Conservation (phyloP, 2,113 vertebrate species). For the Oreocharis arfaki region DNA sequence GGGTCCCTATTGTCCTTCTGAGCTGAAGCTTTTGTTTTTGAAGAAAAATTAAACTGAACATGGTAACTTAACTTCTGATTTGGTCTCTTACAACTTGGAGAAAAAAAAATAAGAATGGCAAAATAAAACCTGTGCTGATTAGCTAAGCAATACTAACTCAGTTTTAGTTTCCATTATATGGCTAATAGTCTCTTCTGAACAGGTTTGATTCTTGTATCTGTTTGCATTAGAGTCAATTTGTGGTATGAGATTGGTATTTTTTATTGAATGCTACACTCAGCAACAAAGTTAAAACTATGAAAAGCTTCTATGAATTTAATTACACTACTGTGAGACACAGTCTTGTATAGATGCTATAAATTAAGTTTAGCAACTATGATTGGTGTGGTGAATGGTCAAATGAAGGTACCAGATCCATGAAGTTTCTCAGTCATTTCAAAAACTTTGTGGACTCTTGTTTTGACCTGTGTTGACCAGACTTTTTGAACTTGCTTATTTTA, state of each 20-base stretch:
- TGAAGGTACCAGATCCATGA: not conserved
- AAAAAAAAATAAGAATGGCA: not conserved
- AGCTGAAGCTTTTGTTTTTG: not conserved
- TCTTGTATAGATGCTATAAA: slow-evolving; percentile 19
- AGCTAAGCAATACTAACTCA: slow-evolving; percentile 45
- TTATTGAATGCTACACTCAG: slow-evolving; percentile 48
- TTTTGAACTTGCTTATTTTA: not conserved
- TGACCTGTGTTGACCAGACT: not conserved
- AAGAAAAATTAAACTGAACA: not conserved
- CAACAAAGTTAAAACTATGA: slow-evolving; percentile 46
- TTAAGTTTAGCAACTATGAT: slow-evolving; percentile 23
- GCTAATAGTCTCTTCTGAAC: slow-evolving; percentile 42
- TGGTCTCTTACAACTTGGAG: not conserved
- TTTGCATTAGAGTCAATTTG: slow-evolving; percentile 62
- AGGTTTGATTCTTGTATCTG: slow-evolving; percentile 53
- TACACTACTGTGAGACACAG: not conserved
- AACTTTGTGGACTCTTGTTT: not conserved
- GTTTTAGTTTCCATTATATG: slow-evolving; percentile 43
- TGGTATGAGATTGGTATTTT: slow-evolving; percentile 39
- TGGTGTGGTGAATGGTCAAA: slow-evolving; percentile 27
- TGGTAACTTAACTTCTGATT: slow-evolving; percentile 10
- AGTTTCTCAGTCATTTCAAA: not conserved
- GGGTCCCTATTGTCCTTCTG: not conserved
- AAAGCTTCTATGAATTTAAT: slow-evolving; percentile 49
- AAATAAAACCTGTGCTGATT: slow-evolving; percentile 41